phyloP scores from a whole-genome alignment of 2,113 vertebrate genomes.

The Chaetura pelagica region DNA sequence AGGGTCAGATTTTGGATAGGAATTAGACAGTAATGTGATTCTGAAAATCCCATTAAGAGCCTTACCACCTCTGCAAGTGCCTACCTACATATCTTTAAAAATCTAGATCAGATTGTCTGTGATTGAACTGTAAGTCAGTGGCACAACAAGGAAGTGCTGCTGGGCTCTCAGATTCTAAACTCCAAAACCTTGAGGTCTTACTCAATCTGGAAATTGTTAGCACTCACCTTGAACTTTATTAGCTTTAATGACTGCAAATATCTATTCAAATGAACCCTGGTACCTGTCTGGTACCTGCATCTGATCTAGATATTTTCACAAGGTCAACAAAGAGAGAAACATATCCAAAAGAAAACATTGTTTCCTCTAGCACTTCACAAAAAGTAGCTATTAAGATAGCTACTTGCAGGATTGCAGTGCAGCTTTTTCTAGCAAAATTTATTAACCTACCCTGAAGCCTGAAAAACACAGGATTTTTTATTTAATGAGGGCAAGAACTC shows the following conservation, averaged over 20 bases:
- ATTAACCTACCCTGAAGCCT: neutral
- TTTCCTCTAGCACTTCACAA: neutral
- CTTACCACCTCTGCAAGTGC: neutral
- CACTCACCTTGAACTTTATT: neutral
- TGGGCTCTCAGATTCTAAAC: neutral
- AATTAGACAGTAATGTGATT: conserved; percentile 47
- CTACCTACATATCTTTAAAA: neutral
- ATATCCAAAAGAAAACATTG: neutral
- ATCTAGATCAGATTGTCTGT: neutral
- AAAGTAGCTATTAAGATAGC: neutral
- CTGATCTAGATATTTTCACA: neutral
- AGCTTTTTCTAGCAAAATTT: neutral
- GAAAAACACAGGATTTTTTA: neutral
- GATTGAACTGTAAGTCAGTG: accelerated
- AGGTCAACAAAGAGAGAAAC: neutral
- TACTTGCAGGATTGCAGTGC: accelerated
- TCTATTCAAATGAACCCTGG: neutral
- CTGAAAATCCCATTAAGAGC: conserved; percentile 38
- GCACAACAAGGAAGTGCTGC: neutral
- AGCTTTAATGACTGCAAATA: neutral
- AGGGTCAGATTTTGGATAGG: conserved; percentile 27
- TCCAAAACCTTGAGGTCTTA: neutral
- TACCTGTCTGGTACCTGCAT: neutral
- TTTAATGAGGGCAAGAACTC: neutral
- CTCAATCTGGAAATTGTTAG: neutral